A percentile compares a stretch with the other conserved stretches of the same genome.
Evolutionary conservation across 1,140 invertebrate species (phyloP).

Genomic region (Lutraria rhynchaena): DNA sequence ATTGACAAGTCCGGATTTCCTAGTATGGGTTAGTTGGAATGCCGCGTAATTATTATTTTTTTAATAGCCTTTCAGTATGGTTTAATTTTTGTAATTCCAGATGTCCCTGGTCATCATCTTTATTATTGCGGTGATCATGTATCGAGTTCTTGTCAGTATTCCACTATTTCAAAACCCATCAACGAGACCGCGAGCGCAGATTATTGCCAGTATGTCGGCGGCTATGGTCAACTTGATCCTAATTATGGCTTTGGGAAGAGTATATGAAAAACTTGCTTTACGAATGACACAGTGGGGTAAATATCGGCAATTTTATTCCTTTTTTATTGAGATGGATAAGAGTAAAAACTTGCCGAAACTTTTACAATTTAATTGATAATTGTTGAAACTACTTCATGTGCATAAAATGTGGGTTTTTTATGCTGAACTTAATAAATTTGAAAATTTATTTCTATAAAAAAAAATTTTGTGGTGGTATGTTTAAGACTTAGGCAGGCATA

Average conservation of each 20-base stretch:
- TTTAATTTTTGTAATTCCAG: conserved; percentile 79
- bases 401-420: no score
- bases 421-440: no score
- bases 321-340: no score
- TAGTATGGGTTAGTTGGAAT: no score
- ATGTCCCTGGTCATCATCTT: conserved; percentile 88
- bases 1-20: no score
- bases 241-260: conserved; percentile 86
- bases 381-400: no score
- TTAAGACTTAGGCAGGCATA: no score
- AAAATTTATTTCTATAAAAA: no score
- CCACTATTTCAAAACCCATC: conserved; percentile 86
- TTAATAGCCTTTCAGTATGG: not conserved
- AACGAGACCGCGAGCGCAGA: conserved; percentile 85
- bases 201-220: conserved; percentile 87
- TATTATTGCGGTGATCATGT: conserved; percentile 89
- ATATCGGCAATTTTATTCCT: conserved; percentile 52
- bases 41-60: no score
- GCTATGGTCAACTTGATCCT: conserved; percentile 89
- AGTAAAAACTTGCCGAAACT: no score
- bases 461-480: no score
- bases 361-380: no score
- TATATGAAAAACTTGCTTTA: conserved; percentile 94
- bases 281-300: conserved; percentile 94
- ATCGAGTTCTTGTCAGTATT: conserved; percentile 87